A percentile compares a stretch with the other conserved stretches of the same genome.
phyloP scores from a whole-genome alignment of 2,113 vertebrate species.

The Desmodus rotundus region DNA sequence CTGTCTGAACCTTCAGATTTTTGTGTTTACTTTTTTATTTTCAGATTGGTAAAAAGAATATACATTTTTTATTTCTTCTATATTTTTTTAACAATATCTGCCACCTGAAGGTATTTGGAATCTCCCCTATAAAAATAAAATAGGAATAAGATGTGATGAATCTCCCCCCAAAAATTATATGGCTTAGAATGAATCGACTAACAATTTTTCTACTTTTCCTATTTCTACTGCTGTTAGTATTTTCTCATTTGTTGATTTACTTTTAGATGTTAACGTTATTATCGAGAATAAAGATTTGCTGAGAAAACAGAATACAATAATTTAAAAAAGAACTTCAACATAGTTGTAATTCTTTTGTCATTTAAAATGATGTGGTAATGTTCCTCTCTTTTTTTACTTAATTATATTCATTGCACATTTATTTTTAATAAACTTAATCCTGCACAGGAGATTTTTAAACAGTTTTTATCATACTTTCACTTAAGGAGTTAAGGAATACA shows the following conservation, averaged over 20 bases:
- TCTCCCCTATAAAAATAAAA: background rate
- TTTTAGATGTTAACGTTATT: background rate
- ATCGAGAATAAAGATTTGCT: background rate
- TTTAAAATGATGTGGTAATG: background rate
- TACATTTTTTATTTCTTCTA: background rate
- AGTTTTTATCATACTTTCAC: background rate
- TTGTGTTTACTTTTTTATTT: background rate
- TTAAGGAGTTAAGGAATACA: background rate
- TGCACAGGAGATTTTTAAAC: background rate
- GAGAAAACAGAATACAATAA: background rate
- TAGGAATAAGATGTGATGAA: background rate
- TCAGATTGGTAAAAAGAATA: background rate
- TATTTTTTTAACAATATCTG: background rate
- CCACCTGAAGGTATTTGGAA: background rate
- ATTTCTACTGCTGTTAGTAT: background rate
- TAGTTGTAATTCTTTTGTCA: background rate
- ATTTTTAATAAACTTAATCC: background rate
- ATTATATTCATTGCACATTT: background rate
- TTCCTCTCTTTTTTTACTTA: background rate
- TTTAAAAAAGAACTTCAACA: background rate
- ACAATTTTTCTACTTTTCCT: background rate
- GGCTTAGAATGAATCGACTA: background rate
- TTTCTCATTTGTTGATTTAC: background rate
- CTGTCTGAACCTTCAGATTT: background rate
- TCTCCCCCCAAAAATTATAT: background rate